A percentile compares a stretch with the other conserved stretches of the same genome.
Evolutionary conservation across 2,797 vertebrate species (phyloP).

Genomic region (Linurgus olivaceus): DNA sequence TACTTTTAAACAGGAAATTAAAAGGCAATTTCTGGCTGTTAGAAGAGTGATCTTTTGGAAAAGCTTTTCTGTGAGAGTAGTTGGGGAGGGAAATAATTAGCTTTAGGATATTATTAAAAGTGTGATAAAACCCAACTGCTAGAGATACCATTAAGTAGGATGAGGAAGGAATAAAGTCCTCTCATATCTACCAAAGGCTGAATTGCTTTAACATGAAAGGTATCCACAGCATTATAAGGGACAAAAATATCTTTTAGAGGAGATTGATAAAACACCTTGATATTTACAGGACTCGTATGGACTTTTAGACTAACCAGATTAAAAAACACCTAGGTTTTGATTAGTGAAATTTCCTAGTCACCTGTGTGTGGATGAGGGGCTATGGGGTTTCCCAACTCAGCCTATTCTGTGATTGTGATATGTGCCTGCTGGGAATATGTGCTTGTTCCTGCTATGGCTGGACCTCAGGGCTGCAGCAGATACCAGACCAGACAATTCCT

Average conservation of each 20-base stretch:
- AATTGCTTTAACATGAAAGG: neutral
- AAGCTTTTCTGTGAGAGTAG: neutral
- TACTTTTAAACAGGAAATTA: slow-evolving; percentile 38
- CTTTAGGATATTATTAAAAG: slow-evolving; percentile 7
- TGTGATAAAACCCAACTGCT: neutral
- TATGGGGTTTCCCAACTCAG: neutral
- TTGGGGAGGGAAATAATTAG: neutral
- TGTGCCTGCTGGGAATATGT: neutral
- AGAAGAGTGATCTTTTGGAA: neutral
- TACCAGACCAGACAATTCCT: neutral
- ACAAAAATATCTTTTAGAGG: neutral
- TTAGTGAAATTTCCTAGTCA: neutral
- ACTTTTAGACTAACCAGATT: neutral
- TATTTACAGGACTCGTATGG: neutral
- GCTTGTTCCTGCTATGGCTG: neutral
- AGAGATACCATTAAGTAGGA: neutral
- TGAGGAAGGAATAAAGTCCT: neutral
- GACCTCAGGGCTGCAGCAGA: neutral
- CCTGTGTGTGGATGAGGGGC: neutral
- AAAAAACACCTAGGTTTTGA: neutral
- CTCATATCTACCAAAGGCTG: neutral
- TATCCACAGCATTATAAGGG: neutral
- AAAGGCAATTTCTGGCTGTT: slow-evolving; percentile 26
- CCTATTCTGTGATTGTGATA: neutral
- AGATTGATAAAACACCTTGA: neutral